Base-by-base conservation (phyloP, 2,797 vertebrate genomes). In the Moxostoma hubbsi region DNA sequence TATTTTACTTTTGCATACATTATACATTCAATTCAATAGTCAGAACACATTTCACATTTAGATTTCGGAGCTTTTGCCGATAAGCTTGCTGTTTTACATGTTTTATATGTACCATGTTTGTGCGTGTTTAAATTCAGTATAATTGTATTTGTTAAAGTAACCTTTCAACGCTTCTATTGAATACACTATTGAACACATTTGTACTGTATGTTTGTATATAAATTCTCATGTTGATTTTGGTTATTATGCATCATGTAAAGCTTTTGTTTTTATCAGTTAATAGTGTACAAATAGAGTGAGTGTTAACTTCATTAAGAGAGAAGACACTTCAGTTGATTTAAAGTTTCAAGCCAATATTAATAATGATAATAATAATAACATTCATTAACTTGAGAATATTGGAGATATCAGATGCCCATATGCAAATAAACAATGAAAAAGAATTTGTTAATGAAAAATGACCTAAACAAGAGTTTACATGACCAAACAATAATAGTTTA, bases 221-320 rank as follows among this genome's bases (percentile, higher is more conserved):
- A 16, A 6, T 18, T 12, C 0, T 57, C 16, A 65, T n/a, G 12
- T 0, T 8, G 0, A 15, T 57, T 24, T 5, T 58, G 46, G 36
- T 55, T 75, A 55, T 65, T 76, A 43, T 76, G 64, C 64, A 76
- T 67, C 15, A n/a, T 76, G 63, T n/a, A 58, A 46, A 71, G 13
- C 10, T 16, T 8, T 15, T 24, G 7, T 36, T 45, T 15, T 54
- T 13, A n/a, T 15, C 36, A 10, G 9, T 11, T 9, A 59, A 5
- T 54, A 16, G 9, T 24, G 12, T 54, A 6, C n/a, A 57, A 10
- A 36, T 36, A 16, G 58, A 59, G 2, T 59, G 58, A 36, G 15
- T 47, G 54, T 18, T 72, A 71, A 15, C 51, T 43, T 7, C 5
- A n/a, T 13, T 43, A 53, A 16, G 12, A 55, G 3, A 72, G 49